A percentile compares a stretch with the other conserved stretches of the same genome.
Evolutionary conservation across 2,888 invertebrate species (phyloP).

Genomic region (Malacosoma neustria): DNA sequence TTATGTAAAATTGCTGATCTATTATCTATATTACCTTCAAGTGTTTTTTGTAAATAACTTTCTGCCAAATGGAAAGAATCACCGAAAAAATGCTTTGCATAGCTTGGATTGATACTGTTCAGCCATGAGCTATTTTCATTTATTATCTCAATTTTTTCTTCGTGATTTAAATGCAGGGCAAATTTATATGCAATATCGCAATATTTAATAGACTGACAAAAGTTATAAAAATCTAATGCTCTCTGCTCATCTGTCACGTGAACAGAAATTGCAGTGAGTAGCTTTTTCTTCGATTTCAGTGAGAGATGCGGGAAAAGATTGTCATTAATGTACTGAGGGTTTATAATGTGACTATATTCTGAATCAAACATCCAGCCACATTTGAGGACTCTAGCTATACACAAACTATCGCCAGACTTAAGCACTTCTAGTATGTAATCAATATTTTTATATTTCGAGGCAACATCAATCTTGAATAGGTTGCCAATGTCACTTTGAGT

Average conservation of each 20-base stretch:
- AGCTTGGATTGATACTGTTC: not conserved
- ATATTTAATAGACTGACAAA: slow-evolving; percentile 2
- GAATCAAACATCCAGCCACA: slow-evolving; percentile 35
- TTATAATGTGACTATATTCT: slow-evolving; percentile 27
- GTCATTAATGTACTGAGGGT: slow-evolving; percentile 31
- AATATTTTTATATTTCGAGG: slow-evolving; percentile 34
- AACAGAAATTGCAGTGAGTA: slow-evolving; percentile 26
- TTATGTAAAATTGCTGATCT: slow-evolving; percentile 1
- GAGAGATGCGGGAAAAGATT: slow-evolving; percentile 47
- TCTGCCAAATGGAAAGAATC: slow-evolving; percentile 19
- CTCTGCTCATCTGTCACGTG: slow-evolving; percentile 27
- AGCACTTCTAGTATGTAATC: slow-evolving; percentile 38
- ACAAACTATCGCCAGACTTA: slow-evolving; percentile 39
- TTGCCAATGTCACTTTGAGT: slow-evolving; percentile 37
- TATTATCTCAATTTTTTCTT: not conserved
- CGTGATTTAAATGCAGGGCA: slow-evolving; percentile 11
- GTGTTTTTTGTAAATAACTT: slow-evolving; percentile 6
- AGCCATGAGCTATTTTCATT: not conserved
- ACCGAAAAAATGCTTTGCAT: slow-evolving; percentile 20
- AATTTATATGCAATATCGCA: slow-evolving; percentile 13
- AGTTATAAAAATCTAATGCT: slow-evolving; percentile 29
- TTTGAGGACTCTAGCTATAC: slow-evolving; percentile 40
- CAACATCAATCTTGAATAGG: slow-evolving; percentile 46
- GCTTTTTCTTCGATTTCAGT: slow-evolving; percentile 39
- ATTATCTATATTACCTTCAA: not conserved